A percentile compares a stretch with the other conserved stretches of the same genome.
Conservation (phyloP, 2,113 vertebrate species). For the Falco punctatus region DNA sequence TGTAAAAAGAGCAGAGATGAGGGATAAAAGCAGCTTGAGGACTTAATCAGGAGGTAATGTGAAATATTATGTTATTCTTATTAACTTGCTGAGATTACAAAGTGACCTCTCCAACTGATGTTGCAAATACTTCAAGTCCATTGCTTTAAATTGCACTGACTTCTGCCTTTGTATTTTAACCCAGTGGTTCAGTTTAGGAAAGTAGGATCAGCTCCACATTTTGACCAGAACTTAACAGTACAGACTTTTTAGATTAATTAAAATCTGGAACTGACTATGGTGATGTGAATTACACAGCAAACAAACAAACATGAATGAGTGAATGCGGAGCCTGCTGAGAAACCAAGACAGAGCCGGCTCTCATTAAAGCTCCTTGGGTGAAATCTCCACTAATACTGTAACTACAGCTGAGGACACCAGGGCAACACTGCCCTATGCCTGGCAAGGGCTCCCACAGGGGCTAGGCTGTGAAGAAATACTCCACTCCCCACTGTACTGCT, state of each 20-base stretch:
- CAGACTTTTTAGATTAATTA: background rate
- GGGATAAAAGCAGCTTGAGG: background rate
- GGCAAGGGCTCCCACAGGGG: fast-evolving
- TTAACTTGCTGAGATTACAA: background rate
- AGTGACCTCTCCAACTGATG: background rate
- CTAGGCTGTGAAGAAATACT: background rate
- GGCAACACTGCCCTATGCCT: background rate
- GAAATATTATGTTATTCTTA: background rate
- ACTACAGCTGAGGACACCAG: background rate
- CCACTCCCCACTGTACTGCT: too few relatives aligned
- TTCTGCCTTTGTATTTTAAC: background rate
- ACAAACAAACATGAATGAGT: background rate
- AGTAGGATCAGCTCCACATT: background rate
- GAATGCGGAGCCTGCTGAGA: background rate
- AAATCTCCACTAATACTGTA: background rate
- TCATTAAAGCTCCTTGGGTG: background rate
- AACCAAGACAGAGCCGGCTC: background rate
- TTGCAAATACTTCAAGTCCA: background rate
- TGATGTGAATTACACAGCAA: background rate
- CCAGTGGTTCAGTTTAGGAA: background rate
- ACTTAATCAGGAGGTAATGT: background rate
- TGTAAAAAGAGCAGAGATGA: background rate
- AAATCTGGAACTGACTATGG: background rate
- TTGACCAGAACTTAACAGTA: background rate
- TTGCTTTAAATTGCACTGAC: background rate